These are phyloP conservation scores for Sander lucioperca DNA, from an alignment of 2,113 vertebrate species.

Conservation along the genomic window DNA sequence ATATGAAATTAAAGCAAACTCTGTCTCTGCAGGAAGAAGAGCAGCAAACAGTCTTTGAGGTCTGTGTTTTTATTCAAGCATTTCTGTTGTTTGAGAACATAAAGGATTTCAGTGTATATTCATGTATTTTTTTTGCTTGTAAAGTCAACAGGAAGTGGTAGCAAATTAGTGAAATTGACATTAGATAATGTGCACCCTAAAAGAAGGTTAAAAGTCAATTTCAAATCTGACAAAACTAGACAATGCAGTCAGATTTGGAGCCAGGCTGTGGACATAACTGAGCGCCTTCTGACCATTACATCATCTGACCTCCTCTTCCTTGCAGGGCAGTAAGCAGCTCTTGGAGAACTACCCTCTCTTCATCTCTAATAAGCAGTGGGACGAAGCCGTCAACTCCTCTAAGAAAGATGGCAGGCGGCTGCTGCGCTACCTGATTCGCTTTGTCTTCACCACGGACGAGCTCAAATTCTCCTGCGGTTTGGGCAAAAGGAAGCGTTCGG, in stretches of 20 bases:
- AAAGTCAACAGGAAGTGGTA: not conserved
- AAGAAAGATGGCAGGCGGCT: constrained; percentile 97
- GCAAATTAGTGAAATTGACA: not conserved
- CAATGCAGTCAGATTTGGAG: not conserved
- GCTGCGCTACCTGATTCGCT: constrained; percentile 98
- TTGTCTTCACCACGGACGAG: constrained; percentile 99
- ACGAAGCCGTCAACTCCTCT: constrained; percentile 98
- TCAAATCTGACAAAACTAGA: not conserved
- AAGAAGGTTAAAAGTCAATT: not conserved
- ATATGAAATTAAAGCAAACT: constrained; percentile 22
- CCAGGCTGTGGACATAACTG: not conserved
- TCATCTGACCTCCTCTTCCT: constrained; percentile 32
- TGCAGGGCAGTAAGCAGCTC: constrained; percentile 97
- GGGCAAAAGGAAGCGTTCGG: constrained; percentile 99
- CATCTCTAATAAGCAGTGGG: constrained; percentile 99
- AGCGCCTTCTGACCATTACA: not conserved
- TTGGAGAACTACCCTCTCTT: constrained; percentile 99
- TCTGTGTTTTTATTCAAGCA: constrained; percentile 49
- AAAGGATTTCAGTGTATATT: not conserved
- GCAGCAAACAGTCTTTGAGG: constrained; percentile 78
- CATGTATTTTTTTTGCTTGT: not conserved
- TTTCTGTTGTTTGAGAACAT: not conserved
- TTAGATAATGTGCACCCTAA: not conserved
- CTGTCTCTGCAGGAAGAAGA: constrained; percentile 78
- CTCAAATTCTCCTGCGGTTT: constrained; percentile 99